Evolutionary conservation across 2,797 vertebrate species (phyloP).

Genomic region (Eurystomus glaucurus): DNA sequence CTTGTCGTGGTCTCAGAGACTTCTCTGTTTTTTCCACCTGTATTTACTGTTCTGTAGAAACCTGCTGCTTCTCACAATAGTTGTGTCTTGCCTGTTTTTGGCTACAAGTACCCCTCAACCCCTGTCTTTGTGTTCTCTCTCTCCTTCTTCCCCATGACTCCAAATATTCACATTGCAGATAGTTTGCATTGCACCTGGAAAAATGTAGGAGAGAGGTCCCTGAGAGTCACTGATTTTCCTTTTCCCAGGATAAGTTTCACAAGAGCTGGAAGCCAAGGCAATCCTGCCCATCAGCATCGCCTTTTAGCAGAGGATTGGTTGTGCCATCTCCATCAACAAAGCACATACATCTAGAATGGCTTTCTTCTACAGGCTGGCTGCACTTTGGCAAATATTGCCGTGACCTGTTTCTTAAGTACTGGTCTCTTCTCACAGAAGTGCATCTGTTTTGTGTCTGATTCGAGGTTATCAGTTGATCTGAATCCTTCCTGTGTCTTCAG

Average conservation of each 20-base stretch:
- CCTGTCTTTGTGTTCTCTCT: accelerated
- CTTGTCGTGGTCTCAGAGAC: neutral
- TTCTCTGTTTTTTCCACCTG: neutral
- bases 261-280: neutral
- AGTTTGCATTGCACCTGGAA: neutral
- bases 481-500: neutral
- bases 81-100: neutral
- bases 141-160: neutral
- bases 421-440: neutral
- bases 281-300: neutral
- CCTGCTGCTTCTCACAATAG: neutral
- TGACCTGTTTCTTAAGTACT: neutral
- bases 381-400: neutral
- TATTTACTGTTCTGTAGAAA: neutral
- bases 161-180: neutral
- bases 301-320: neutral
- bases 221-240: neutral
- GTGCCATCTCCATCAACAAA: neutral
- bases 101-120: neutral
- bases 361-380: neutral
- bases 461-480: neutral
- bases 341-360: neutral
- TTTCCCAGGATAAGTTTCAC: neutral
- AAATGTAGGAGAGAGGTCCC: neutral
- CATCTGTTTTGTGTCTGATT: neutral